phyloP scores from a whole-genome alignment of 2,888 invertebrate genomes.

The Lasioglossum malachurum region DNA sequence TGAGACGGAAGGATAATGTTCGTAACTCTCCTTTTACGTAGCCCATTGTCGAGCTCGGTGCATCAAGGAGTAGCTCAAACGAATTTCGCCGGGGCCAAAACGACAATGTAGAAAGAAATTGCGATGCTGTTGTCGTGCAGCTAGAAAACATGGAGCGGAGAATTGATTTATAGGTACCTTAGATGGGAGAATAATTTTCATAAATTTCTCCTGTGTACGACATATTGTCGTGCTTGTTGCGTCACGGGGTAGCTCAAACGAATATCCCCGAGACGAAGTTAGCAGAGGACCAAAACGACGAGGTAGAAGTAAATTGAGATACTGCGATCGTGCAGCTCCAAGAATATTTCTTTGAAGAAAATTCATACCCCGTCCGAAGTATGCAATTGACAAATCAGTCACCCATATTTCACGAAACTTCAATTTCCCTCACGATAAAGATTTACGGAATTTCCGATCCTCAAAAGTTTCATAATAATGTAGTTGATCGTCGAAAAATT shows the following conservation, averaged over 20 bases:
- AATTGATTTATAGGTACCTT: not conserved
- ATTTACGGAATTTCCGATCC: not conserved
- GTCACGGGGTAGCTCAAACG: not conserved
- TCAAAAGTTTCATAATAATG: not conserved
- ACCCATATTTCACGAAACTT: not conserved
- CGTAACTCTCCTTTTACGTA: not conserved
- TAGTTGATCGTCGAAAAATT: not conserved
- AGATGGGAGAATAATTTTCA: not conserved
- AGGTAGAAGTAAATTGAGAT: conserved; percentile 4
- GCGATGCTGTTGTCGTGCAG: not conserved
- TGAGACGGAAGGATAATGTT: not conserved
- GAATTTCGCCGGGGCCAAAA: not conserved
- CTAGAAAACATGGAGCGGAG: not conserved
- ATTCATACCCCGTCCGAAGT: conserved; percentile 15
- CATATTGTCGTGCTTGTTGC: not conserved
- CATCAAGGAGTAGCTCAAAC: not conserved
- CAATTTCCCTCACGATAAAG: not conserved
- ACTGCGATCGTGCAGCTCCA: not conserved
- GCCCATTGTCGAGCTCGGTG: not conserved
- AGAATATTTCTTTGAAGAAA: conserved; percentile 44
- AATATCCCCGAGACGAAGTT: not conserved
- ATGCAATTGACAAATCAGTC: conserved; percentile 38
- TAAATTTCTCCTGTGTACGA: not conserved
- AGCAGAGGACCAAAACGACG: not conserved
- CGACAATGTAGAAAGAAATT: not conserved